Percentiles rank a stretch among this genome's conserved stretches.
phyloP scores from a whole-genome alignment of 2,888 invertebrate species.

The Ptilodon capucinus region DNA sequence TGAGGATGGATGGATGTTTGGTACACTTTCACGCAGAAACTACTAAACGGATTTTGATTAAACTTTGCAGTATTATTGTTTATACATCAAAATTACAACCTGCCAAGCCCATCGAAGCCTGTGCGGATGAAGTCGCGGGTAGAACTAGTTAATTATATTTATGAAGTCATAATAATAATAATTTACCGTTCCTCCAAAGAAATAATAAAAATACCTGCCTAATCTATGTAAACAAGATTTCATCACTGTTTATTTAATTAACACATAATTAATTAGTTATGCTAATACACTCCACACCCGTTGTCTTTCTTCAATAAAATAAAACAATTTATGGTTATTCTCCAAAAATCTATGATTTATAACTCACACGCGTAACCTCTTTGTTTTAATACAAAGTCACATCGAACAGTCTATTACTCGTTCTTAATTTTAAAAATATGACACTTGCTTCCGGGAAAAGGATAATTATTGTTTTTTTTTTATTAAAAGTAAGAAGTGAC shows the following conservation, averaged over 20 bases:
- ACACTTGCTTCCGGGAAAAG: no score
- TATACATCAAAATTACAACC: no score
- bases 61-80: no score
- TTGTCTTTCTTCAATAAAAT: not conserved
- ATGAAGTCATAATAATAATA: not conserved
- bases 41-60: no score
- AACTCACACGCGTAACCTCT: slow-evolving; percentile 29
- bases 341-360: not conserved
- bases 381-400: slow-evolving; percentile 32
- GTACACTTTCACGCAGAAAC: no score
- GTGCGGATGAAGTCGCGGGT: no score
- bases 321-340: not conserved
- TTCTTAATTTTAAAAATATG: not conserved
- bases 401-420: not conserved
- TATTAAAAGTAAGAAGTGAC: no score
- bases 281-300: not conserved
- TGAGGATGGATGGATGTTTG: no score
- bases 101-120: no score
- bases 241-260: slow-evolving; percentile 1
- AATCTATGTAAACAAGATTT: not conserved
- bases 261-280: slow-evolving; percentile 1
- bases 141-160: no score
- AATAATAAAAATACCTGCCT: not conserved
- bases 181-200: not conserved
- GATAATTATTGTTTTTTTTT: no score